Base-by-base conservation (phyloP, 2,888 invertebrate species). In the Agrilus mali region DNA sequence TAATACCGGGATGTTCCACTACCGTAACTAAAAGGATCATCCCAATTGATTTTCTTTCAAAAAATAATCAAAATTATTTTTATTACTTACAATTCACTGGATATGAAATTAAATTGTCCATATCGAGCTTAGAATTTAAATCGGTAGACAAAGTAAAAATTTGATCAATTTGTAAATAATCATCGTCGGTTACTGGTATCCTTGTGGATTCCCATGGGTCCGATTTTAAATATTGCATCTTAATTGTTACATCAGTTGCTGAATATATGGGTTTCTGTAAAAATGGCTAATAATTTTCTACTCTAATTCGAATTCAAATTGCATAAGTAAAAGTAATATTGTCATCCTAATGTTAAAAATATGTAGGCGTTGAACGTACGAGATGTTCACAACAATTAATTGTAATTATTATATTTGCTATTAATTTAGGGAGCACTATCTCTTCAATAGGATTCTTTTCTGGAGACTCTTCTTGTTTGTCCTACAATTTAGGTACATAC, bases 191-290 rank as follows among this genome's bases (percentile, higher is more conserved):
- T 4, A 48, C 47, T 33, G 53, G 48, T 2, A 53, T 41, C 33
- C 46, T 46, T 33, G 48, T 41, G 5, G 57, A 55, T 48, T 53
- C 48, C 10, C 57, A 58, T n/a, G 60, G 14, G 36, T 48, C 41
- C 13, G 14, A 42, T n/a, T 53, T 55, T 15, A 49, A 17, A 45
- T 51, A 53, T 41, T 53, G 50, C 14, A 56, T 49, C 36, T 48
- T 46, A 16, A 55, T 50, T 42, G 47, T 51, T 22, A 61, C 46
- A 38, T 59, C 59, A 7, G 59, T 51, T 16, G 52, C 46, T 13
- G 55, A 53, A 47, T 51, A 59, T 22, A 45, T 48, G 22, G 51
- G 48, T 41, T 47, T 51, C 52, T 52, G 41, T 44, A 51, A 52
- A 40, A 33, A 31, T 17, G 14, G 4, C 3, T 15, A 16, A 32